These are phyloP conservation scores for Gastrophryne carolinensis DNA, from an alignment of 2,797 vertebrate species.

Conservation along the genomic window DNA sequence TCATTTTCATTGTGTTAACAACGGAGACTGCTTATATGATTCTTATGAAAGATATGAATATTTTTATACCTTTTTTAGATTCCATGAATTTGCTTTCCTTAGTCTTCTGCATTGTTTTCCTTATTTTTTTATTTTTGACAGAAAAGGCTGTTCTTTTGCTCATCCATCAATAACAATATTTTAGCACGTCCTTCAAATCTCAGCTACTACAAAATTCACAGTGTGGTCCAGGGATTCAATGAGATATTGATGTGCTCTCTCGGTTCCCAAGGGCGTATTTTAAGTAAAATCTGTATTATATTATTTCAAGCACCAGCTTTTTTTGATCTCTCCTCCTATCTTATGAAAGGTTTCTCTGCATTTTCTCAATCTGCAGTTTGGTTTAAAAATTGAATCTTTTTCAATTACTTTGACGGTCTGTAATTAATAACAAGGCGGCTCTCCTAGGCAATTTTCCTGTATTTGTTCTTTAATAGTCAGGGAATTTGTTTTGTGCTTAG, in stretches of 20 bases:
- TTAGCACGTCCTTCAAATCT: not conserved
- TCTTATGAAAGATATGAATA: not conserved
- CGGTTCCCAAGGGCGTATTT: not conserved
- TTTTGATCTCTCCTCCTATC: not conserved
- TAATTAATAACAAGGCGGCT: conserved; percentile 41
- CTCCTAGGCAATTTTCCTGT: conserved; percentile 9
- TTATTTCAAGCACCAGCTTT: not conserved
- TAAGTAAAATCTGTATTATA: conserved; percentile 3
- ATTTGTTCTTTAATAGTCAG: conserved; percentile 13
- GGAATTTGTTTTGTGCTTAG: conserved; percentile 30
- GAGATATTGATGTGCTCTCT: not conserved
- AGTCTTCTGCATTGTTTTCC: not conserved
- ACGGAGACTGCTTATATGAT: too few relatives aligned
- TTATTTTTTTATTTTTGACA: too few relatives aligned
- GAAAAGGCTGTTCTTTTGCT: not conserved
- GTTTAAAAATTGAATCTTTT: conserved; percentile 49
- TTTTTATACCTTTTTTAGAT: not conserved
- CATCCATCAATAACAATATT: not conserved
- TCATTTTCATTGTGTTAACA: too few relatives aligned
- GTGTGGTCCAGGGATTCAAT: not conserved
- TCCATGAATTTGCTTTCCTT: not conserved
- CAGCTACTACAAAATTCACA: not conserved
- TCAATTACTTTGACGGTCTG: conserved; percentile 35
- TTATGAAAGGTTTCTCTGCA: conserved; percentile 1
- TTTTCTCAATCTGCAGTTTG: conserved; percentile 37